Conservation (phyloP, 2,888 invertebrate genomes). For the Tanypteryx hageni region DNA sequence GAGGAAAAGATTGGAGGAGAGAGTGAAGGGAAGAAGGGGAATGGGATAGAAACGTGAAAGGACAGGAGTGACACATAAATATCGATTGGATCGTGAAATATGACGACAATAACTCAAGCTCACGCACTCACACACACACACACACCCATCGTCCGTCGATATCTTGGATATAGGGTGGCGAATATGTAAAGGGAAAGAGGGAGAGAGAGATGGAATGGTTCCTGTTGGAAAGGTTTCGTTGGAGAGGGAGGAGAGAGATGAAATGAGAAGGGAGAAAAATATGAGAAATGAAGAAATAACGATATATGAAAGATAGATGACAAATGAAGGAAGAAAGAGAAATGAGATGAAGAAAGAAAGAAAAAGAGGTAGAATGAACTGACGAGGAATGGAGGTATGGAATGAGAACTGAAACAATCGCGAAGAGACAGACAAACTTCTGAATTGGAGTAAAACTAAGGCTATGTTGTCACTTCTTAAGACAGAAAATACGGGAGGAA, state of each 20-base stretch:
- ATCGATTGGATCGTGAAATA: constrained; percentile 38
- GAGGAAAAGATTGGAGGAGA: neutral
- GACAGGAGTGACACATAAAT: neutral
- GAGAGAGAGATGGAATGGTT: neutral
- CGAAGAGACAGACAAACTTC: neutral
- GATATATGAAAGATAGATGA: too few relatives aligned
- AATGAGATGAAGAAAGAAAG: neutral
- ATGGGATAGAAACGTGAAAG: neutral
- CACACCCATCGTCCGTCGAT: neutral
- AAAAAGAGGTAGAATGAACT: neutral
- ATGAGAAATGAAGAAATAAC: neutral
- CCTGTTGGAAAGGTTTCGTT: neutral
- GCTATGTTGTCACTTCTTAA: too few relatives aligned
- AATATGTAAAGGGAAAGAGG: neutral
- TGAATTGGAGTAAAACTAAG: neutral
- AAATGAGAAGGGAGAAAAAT: too few relatives aligned
- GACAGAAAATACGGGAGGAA: neutral
- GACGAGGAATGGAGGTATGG: too few relatives aligned
- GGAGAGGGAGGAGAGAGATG: neutral
- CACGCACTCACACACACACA: neutral
- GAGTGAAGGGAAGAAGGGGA: neutral
- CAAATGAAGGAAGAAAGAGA: too few relatives aligned
- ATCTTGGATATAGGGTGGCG: neutral
- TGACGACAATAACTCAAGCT: constrained; percentile 35
- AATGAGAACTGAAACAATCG: neutral